phyloP scores from a whole-genome alignment of 2,113 vertebrate genomes.

The Orthonyx spaldingii region DNA sequence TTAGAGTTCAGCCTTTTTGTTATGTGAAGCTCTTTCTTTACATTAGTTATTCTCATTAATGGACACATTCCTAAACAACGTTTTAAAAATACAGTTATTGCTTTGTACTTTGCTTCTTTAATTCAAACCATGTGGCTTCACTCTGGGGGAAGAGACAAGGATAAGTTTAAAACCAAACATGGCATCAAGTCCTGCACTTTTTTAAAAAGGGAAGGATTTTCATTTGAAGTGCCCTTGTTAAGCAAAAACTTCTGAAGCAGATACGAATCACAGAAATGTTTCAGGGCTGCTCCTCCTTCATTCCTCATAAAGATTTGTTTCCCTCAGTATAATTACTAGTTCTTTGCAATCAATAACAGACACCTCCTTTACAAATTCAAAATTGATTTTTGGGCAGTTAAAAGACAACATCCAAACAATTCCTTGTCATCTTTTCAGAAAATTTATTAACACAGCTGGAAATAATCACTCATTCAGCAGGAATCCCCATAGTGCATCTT shows the following conservation, averaged over 20 bases:
- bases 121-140: neutral
- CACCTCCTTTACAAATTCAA: neutral
- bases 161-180: neutral
- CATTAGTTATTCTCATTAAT: neutral
- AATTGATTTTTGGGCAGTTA: conserved; percentile 7
- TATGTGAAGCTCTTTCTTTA: neutral
- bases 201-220: neutral
- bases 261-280: neutral
- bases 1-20: neutral
- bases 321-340: neutral
- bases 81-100: neutral
- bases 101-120: neutral
- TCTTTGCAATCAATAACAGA: neutral
- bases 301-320: neutral
- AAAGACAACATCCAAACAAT: conserved; percentile 3
- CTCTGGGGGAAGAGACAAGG: neutral
- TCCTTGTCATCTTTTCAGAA: neutral
- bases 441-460: conserved; percentile 24
- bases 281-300: neutral
- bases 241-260: neutral
- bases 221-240: neutral
- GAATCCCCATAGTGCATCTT: neutral
- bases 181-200: neutral
- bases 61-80: neutral
- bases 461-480: neutral